These are phyloP conservation scores for Oreocharis arfaki DNA, from an alignment of 2,113 vertebrate species.

Conservation along the genomic window DNA sequence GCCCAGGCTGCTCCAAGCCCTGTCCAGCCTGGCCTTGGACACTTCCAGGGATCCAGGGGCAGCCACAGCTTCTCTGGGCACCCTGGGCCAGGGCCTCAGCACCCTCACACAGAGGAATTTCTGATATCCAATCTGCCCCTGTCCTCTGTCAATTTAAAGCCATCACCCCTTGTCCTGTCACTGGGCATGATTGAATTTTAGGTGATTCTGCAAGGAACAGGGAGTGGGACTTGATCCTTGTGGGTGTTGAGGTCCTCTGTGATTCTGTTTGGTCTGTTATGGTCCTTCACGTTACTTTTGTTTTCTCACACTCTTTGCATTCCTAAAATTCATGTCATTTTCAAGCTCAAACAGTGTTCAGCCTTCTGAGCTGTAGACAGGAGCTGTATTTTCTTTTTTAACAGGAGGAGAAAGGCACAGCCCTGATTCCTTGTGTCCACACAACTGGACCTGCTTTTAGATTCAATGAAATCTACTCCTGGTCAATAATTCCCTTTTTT, in stretches of 20 bases:
- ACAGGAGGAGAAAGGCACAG: not conserved
- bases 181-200: not conserved
- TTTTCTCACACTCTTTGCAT: not conserved
- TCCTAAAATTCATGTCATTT: not conserved
- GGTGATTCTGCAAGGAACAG: not conserved
- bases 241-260: fast-evolving
- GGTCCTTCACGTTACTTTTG: not conserved
- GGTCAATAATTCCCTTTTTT: not conserved
- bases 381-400: not conserved
- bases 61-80: not conserved
- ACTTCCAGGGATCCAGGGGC: not conserved
- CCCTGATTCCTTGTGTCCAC: not conserved
- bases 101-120: not conserved
- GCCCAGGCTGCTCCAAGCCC: not conserved
- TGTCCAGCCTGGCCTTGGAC: fast-evolving
- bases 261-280: not conserved
- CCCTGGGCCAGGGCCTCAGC: not conserved
- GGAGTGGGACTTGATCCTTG: not conserved
- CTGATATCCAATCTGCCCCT: not conserved
- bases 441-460: not conserved
- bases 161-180: not conserved
- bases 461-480: fast-evolving
- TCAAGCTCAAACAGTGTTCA: not conserved
- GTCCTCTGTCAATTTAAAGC: not conserved
- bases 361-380: not conserved